phyloP scores from a whole-genome alignment of 1,140 invertebrate species.

The Hydropsyche tenuis region DNA sequence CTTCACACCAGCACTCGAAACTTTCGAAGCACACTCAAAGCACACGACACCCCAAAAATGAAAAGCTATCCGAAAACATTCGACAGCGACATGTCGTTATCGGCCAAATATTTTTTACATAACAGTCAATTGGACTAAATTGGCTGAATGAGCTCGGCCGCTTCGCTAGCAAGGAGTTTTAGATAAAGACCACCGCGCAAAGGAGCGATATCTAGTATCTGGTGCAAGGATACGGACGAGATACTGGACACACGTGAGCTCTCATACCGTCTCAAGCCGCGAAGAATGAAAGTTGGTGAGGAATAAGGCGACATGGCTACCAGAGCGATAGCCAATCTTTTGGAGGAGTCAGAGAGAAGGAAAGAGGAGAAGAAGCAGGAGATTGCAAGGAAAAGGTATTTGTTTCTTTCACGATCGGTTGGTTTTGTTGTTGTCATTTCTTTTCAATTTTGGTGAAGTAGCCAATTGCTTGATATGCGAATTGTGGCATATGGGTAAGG shows the following conservation, averaged over 20 bases:
- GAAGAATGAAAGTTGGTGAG: not conserved
- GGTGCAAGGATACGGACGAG: conserved; percentile 14
- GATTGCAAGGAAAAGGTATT: conserved; percentile 6
- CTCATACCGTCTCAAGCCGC: not conserved
- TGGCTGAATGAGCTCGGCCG: conserved; percentile 44
- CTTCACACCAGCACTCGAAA: not conserved
- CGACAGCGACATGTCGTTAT: not conserved
- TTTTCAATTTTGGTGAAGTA: too few relatives aligned
- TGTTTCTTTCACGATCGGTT: not conserved
- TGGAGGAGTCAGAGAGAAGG: conserved; percentile 9
- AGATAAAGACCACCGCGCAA: conserved; percentile 25
- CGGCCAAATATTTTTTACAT: conserved; percentile 45
- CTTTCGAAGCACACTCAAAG: not conserved
- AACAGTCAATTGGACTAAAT: conserved; percentile 49
- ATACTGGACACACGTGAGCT: not conserved
- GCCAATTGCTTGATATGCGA: too few relatives aligned
- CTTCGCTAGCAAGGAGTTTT: conserved; percentile 28
- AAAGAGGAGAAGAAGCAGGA: conserved; percentile 17
- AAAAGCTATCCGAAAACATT: not conserved
- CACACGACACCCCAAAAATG: not conserved
- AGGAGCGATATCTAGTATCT: conserved; percentile 10
- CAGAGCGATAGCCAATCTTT: not conserved
- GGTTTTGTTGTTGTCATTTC: too few relatives aligned
- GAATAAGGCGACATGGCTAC: conserved; percentile 2
- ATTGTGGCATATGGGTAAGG: too few relatives aligned